Base-by-base conservation (phyloP, 2,797 vertebrate genomes). In the Neomorphus geoffroyi region DNA sequence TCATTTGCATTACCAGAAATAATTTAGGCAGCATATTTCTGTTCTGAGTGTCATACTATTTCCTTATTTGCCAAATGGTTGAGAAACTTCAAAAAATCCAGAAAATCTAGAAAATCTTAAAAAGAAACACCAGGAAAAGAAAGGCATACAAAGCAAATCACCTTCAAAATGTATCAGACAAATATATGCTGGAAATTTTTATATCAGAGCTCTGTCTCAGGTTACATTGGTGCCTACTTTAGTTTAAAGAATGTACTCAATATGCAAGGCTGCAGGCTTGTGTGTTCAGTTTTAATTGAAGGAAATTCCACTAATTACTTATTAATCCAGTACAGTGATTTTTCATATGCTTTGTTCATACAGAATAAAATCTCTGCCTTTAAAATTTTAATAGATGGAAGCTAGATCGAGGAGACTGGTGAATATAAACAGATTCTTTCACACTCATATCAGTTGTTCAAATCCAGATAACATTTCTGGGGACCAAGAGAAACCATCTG, bases 291-390 rank as follows among this genome's bases (percentile, higher is more conserved):
- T 96, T 86, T 91, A 96, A 92, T 46, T 86, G 79, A 96, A 93
- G 51, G 51, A 88, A 93, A 94, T 91, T 72, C 72, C 43, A 91
- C 77, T 96, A 92, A 96, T 94, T 93, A 89, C 85, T 72, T 94
- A 88, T 74, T 93, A 95, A 95, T 92, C 54, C 66, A 78, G 54
- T 62, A 81, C 35, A 66, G 69, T 51, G 51, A 80, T 92, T 95
- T 80, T 92, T 91, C 56, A 69, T 80, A 75, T 66, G 72, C 75
- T 95, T 89, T 21, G 14, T 69, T 95, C 84, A 90, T 83, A 62
- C 19, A 78, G 89, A 93, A 83, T 45, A 93, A 90, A 96, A 91
- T 69, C 66, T 57, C 23, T 53, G 51, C 43, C 82, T 93, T 96
- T 81, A 94, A 94, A 91, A 82, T 90, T 72, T 94, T 90, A 78